Evolutionary conservation across 64 coral and sea anemone genomes (phyloP).

Genomic region (Dendronephthya gigantea): DNA sequence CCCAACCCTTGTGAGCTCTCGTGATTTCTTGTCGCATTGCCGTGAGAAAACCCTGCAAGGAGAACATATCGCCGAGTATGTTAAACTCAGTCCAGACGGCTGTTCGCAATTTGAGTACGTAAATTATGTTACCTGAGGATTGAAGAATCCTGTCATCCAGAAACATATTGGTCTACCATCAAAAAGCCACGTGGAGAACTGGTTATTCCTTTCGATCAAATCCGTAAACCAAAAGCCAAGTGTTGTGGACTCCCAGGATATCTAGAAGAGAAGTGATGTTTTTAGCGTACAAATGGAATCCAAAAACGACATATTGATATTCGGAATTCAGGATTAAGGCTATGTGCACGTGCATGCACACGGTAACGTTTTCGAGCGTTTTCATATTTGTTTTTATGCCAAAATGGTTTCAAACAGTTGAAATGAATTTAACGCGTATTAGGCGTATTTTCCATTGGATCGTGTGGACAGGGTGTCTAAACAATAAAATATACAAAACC

Average conservation of each 20-base stretch:
- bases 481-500: no score
- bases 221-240: slow-evolving; percentile 99
- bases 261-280: slow-evolving; percentile 18
- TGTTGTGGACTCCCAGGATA: slow-evolving; percentile 91
- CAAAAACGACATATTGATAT: no score
- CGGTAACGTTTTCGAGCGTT: no score
- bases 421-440: no score
- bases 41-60: slow-evolving; percentile 70
- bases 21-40: slow-evolving; percentile 99
- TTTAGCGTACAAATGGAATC: not conserved
- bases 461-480: no score
- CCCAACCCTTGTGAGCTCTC: slow-evolving; percentile 94
- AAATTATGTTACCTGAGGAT: slow-evolving; percentile 99
- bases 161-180: slow-evolving; percentile 77
- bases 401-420: no score
- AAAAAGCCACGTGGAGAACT: slow-evolving; percentile 85
- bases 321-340: no score
- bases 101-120: no score
- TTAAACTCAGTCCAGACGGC: no score
- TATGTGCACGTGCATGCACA: no score
- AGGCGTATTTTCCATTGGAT: no score
- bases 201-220: slow-evolving; percentile 76
- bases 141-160: slow-evolving; percentile 99
- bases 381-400: no score
- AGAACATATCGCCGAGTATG: not conserved